Conservation (phyloP, 1,140 invertebrate genomes). For the Steinernema khuongi region DNA sequence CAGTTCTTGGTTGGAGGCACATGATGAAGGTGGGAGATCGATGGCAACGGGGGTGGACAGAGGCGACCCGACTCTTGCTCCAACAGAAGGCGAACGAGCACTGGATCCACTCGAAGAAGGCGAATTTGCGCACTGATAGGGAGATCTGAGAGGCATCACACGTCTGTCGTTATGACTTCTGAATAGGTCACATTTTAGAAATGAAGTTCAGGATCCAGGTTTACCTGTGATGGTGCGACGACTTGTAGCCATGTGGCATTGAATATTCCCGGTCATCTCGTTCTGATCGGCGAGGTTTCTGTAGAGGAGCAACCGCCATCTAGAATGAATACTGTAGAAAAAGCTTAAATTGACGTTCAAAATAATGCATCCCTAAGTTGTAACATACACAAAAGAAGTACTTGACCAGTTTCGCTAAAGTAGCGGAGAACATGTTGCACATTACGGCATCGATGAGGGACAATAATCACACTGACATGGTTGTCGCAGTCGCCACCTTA, state of each 20-base stretch:
- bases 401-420: not conserved
- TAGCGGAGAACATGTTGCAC: constrained; percentile 10
- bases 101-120: not conserved
- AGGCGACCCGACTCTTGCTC: not conserved
- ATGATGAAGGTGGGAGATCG: not conserved
- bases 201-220: not conserved
- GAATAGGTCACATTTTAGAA: not conserved
- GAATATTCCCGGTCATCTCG: not conserved
- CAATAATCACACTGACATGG: not conserved
- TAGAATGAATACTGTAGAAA: not conserved
- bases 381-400: not conserved
- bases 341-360: not conserved
- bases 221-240: not conserved
- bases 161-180: not conserved
- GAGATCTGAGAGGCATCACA: not conserved
- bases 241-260: not conserved
- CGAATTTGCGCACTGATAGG: not conserved
- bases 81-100: not conserved
- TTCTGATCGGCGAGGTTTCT: not conserved
- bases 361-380: not conserved
- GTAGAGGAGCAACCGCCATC: not conserved
- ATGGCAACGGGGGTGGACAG: not conserved
- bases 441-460: not conserved
- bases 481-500: not conserved
- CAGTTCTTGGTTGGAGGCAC: not conserved